Evolutionary conservation across 1,140 invertebrate species (phyloP).

Genomic region (Drosophila carrolli): DNA sequence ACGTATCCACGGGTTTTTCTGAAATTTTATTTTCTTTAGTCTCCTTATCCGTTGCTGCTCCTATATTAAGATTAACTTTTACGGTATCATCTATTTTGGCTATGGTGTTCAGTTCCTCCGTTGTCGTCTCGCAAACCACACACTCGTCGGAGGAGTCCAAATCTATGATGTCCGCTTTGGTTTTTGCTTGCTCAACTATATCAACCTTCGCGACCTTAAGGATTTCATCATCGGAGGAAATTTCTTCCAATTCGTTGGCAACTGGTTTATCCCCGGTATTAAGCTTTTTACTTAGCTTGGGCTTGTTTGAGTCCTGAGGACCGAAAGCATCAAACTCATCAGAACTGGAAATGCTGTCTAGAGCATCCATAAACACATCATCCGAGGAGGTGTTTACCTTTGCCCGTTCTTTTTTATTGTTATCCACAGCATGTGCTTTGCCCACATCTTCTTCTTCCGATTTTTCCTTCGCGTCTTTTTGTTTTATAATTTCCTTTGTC

Average conservation of each 20-base stretch:
- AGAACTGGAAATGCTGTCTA: constrained; percentile 58
- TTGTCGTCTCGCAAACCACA: not conserved
- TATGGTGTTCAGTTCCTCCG: constrained; percentile 1
- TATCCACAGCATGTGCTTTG: not conserved
- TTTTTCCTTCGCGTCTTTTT: not conserved
- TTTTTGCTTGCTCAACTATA: not conserved
- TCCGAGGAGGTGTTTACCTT: constrained; percentile 21
- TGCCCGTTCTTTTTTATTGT: not conserved
- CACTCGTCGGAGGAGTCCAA: constrained; percentile 45
- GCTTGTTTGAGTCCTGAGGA: constrained; percentile 3
- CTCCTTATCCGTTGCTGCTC: not conserved
- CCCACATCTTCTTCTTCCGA: not conserved
- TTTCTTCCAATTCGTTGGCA: constrained; percentile 42
- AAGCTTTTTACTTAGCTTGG: not conserved
- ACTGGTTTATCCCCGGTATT: not conserved
- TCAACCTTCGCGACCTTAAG: constrained; percentile 3
- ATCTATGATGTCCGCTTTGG: constrained; percentile 33
- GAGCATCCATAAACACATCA: constrained; percentile 58
- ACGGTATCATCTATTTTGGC: not conserved
- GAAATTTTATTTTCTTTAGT: not conserved
- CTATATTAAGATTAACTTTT: not conserved
- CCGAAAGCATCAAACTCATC: constrained; percentile 46
- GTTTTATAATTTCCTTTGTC: not conserved
- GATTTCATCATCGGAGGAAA: constrained; percentile 48
- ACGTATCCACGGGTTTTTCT: not conserved